Evolutionary conservation across 1,140 invertebrate genomes (phyloP).

Genomic region (Scaptodrosophila lebanonensis): DNA sequence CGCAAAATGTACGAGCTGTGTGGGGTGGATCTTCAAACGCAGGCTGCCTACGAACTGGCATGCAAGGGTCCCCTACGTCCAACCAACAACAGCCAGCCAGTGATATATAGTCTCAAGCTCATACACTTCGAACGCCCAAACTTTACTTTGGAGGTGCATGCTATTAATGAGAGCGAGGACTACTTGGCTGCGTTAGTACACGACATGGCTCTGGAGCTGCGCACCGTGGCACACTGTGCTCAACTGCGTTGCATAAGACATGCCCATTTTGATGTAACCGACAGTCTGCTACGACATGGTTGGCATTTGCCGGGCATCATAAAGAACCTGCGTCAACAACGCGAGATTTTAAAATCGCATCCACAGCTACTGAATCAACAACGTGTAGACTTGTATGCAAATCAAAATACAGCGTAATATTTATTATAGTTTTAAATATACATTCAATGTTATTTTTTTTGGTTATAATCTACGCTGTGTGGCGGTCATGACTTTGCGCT

Average conservation of each 20-base stretch:
- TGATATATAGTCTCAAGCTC: constrained; percentile 93
- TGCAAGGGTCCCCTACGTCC: constrained; percentile 88
- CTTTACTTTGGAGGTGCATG: constrained; percentile 93
- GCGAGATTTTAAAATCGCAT: constrained; percentile 79
- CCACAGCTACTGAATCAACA: constrained; percentile 77
- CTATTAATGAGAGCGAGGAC: constrained; percentile 88
- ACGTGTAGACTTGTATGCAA: constrained; percentile 45
- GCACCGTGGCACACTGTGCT: constrained; percentile 87
- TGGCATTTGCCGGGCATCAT: constrained; percentile 87
- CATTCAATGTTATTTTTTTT: neutral
- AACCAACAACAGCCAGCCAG: constrained; percentile 81
- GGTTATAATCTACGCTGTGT: neutral
- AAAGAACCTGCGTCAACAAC: constrained; percentile 82
- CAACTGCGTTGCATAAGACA: constrained; percentile 88
- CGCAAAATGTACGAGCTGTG: constrained; percentile 87
- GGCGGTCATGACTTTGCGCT: constrained; percentile 7
- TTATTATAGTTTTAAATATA: constrained; percentile 5
- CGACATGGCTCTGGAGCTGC: constrained; percentile 88
- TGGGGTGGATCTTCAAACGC: constrained; percentile 88
- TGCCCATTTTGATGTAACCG: constrained; percentile 87
- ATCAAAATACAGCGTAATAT: neutral
- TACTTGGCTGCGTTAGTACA: constrained; percentile 86
- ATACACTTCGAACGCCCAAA: constrained; percentile 87
- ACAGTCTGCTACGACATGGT: constrained; percentile 89
- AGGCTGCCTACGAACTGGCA: constrained; percentile 93